Base-by-base conservation (phyloP, 2,888 invertebrate genomes). In the Chrysopilus asiliformis region DNA sequence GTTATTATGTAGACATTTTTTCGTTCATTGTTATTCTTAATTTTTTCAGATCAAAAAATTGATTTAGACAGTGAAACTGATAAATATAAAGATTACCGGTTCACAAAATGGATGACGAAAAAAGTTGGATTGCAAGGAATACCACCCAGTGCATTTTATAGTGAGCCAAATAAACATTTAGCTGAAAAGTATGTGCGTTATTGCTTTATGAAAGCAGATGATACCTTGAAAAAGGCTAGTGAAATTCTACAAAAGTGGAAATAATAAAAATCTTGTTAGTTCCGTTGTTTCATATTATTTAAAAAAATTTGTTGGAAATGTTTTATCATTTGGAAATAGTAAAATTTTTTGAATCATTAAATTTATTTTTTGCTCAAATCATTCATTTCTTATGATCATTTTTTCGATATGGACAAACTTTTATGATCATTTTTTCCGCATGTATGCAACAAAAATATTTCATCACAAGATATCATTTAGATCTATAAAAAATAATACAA, bases 91-190 rank as follows among this genome's bases (percentile, higher is more conserved):
- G 98, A 98, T 66, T 93, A 89, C 58, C 74, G 74, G 46, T 97
- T 98, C 61, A 90, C 91, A 0, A 87, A 93, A 64, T 97, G 94
- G 84, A 79, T 98, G 72, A 84, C 84, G 2, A 89, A 85, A 54
- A 85, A 91, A 52, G 77, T 87, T 49, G 90, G 93, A 28, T 67
- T 98, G 13, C 83, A 93, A 48, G 82, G 87, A 8, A 97, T 98
- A 45, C 98, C 97, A 2, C 86, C 90, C 0, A 80, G 84, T 29
- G 93, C 91, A 1, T 98, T 98, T 67, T 98, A 95, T 61, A 76
- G 79, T 13, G 68, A 71, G 4, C 66, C 65, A 7, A 76, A 95
- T 64, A 91, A 90, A 57, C 60, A 67, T 38, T 62, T 93, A 5
- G 91, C 77, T 0, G 86, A 91, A 58, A 73, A 87, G 58, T 85